These are phyloP conservation scores for Crepidodera aurea DNA, from an alignment of 2,888 invertebrate genomes.

Conservation along the genomic window DNA sequence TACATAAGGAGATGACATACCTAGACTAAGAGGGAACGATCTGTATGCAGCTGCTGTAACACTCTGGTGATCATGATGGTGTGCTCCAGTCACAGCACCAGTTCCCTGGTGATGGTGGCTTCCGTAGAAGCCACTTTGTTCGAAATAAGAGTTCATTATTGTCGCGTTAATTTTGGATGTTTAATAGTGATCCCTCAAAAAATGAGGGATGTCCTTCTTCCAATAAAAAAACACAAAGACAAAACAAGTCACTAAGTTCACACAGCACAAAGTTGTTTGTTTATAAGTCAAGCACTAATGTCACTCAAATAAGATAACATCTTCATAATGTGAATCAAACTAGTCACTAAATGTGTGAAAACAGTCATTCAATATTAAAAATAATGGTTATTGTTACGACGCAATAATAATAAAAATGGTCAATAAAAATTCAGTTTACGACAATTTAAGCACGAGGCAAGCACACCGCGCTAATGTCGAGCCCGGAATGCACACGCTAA, in stretches of 20 bases:
- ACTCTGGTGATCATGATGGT: constrained; percentile 75
- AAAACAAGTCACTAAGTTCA: constrained; percentile 42
- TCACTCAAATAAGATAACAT: constrained; percentile 43
- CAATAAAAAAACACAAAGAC: constrained; percentile 33
- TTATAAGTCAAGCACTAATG: constrained; percentile 37
- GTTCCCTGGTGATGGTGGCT: constrained; percentile 86
- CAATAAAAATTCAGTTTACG: constrained; percentile 53
- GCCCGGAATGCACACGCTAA: constrained; percentile 68
- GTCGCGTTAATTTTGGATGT: constrained; percentile 54
- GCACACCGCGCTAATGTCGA: constrained; percentile 59
- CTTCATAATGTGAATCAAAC: constrained; percentile 37
- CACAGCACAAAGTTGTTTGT: constrained; percentile 33
- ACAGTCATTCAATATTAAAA: constrained; percentile 48
- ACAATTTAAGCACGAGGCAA: constrained; percentile 55
- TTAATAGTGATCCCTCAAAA: constrained; percentile 48
- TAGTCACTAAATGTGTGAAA: constrained; percentile 38
- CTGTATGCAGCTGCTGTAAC: constrained; percentile 78
- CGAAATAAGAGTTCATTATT: constrained; percentile 95
- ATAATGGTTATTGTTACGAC: constrained; percentile 61
- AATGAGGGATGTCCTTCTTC: constrained; percentile 49
- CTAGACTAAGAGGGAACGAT: constrained; percentile 86
- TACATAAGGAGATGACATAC: constrained; percentile 81
- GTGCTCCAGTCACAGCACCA: constrained; percentile 68
- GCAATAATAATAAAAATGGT: constrained; percentile 57
- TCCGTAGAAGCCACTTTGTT: constrained; percentile 95